Conservation (phyloP, 1,140 invertebrate species). For the Drosophila ogumai region DNA sequence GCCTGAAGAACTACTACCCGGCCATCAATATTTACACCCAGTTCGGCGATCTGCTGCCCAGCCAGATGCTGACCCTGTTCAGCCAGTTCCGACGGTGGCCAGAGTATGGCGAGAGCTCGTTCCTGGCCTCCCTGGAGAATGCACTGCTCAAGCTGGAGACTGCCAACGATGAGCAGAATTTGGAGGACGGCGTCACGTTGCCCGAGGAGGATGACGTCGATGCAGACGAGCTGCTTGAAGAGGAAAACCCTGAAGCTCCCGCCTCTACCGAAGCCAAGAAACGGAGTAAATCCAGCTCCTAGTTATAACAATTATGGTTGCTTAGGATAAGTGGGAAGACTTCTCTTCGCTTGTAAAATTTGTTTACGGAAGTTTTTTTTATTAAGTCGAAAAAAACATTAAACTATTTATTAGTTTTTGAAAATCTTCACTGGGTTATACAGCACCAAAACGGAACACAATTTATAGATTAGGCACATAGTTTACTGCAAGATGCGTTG, state of each 20-base stretch:
- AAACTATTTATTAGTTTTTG: not conserved
- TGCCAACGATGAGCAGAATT: constrained; percentile 62
- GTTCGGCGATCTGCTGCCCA: constrained; percentile 87
- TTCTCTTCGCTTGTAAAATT: constrained; percentile 8
- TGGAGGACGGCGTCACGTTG: constrained; percentile 64
- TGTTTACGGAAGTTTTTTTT: constrained; percentile 1
- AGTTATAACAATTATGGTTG: constrained; percentile 5
- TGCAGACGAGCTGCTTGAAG: constrained; percentile 57
- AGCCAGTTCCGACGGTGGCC: constrained; percentile 86
- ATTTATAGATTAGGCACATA: not conserved
- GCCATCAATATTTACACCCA: constrained; percentile 88
- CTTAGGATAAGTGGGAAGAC: not conserved
- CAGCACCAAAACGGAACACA: constrained; percentile 23
- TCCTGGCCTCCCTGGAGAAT: constrained; percentile 86
- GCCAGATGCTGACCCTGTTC: constrained; percentile 87
- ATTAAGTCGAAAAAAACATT: constrained; percentile 9
- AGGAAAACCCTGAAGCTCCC: not conserved
- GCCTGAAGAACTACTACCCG: constrained; percentile 80
- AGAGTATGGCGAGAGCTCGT: constrained; percentile 87
- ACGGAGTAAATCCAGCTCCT: constrained; percentile 37
- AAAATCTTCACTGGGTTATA: not conserved
- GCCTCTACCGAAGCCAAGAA: constrained; percentile 5
- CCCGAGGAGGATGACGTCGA: constrained; percentile 73
- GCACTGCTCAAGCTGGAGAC: constrained; percentile 76
- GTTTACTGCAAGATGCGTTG: not conserved